Conservation (phyloP, 2,888 invertebrate genomes). For the Zygaena filipendulae region DNA sequence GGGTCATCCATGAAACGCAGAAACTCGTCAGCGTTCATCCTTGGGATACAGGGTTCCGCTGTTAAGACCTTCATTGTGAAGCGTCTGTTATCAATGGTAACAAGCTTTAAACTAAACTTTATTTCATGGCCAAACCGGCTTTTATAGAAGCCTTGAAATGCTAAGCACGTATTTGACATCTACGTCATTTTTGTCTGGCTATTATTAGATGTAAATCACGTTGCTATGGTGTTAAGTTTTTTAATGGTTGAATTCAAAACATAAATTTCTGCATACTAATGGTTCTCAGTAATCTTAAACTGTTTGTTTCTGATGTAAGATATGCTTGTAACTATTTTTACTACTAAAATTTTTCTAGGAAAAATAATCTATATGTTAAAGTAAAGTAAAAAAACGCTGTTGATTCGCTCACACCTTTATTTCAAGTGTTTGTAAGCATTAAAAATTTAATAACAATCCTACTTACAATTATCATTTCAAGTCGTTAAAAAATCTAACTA, state of each 20-base stretch:
- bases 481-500: conserved; percentile 1
- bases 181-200: conserved; percentile 2
- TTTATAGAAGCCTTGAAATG: conserved; percentile 5
- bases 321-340: no score
- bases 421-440: conserved; percentile 3
- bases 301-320: conserved; percentile 2
- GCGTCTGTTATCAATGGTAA: conserved; percentile 4
- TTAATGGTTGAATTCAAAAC: conserved; percentile 3
- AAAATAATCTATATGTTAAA: conserved; percentile 5
- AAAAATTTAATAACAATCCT: conserved; percentile 4
- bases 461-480: conserved; percentile 1
- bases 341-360: no score
- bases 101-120: conserved; percentile 4
- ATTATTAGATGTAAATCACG: conserved; percentile 3
- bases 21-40: conserved; percentile 5
- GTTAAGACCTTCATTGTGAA: conserved; percentile 1
- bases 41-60: conserved; percentile 4
- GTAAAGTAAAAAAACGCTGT: conserved; percentile 6
- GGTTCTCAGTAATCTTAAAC: conserved; percentile 4
- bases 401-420: conserved; percentile 5
- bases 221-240: conserved; percentile 5
- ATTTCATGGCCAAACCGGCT: conserved; percentile 1
- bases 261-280: conserved; percentile 3
- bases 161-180: conserved; percentile 3
- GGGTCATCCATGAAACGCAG: conserved; percentile 3